Percentiles rank a stretch among this genome's conserved stretches.
Conservation (phyloP, 2,888 invertebrate genomes). For the Zhuqinia jingwanae region DNA sequence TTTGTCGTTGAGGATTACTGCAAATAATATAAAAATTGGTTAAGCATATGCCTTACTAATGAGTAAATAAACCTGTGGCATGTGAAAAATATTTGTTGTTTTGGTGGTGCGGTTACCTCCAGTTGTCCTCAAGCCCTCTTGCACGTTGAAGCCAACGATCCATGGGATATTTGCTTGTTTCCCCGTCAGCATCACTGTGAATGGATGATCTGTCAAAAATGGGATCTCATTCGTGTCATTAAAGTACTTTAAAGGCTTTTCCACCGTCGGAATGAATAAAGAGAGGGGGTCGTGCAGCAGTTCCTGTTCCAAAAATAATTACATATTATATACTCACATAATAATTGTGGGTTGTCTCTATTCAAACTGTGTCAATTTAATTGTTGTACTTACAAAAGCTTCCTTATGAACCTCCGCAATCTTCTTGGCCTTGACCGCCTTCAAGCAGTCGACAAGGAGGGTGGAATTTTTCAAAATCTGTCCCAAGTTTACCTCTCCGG, state of each 20-base stretch:
- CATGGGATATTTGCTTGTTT: constrained; percentile 72
- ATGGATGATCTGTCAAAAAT: constrained; percentile 75
- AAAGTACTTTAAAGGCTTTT: constrained; percentile 54
- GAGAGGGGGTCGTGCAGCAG: constrained; percentile 64
- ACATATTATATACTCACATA: background rate
- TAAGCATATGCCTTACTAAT: background rate
- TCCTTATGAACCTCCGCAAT: constrained; percentile 74
- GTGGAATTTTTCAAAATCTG: constrained; percentile 54
- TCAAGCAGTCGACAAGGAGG: constrained; percentile 71
- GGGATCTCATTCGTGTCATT: constrained; percentile 61
- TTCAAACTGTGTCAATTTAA: background rate
- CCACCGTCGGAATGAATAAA: constrained; percentile 71
- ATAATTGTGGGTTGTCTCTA: background rate
- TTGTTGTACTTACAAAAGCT: constrained; percentile 61
- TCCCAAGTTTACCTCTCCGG: constrained; percentile 45
- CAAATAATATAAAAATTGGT: background rate
- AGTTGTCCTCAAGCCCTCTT: constrained; percentile 73
- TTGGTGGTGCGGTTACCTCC: constrained; percentile 73
- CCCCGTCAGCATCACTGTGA: constrained; percentile 68
- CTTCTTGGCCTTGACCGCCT: constrained; percentile 73
- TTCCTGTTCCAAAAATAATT: constrained; percentile 51
- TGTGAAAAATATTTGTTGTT: background rate
- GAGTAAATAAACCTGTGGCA: background rate
- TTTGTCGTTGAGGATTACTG: constrained; percentile 72
- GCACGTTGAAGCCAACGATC: constrained; percentile 74